Conservation (phyloP, 2,797 vertebrate genomes). For the Mastacembelus armatus region DNA sequence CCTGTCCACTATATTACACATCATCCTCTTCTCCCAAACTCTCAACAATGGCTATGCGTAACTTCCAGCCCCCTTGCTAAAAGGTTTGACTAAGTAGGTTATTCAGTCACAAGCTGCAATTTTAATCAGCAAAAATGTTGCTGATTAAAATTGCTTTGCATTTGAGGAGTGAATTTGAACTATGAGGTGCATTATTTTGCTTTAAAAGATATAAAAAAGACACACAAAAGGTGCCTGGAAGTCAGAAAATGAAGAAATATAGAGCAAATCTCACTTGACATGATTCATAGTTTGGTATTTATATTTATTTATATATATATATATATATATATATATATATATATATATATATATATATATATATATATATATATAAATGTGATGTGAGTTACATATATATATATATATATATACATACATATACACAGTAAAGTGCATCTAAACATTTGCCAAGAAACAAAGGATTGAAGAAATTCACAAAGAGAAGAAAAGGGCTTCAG, state of each 20-base stretch:
- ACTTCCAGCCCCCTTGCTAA: slow-evolving; percentile 44
- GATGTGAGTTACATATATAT: too few species aligned
- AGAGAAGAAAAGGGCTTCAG: slow-evolving; percentile 27
- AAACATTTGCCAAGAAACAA: slow-evolving; percentile 57
- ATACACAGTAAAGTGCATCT: slow-evolving; percentile 65
- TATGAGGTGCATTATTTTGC: too few species aligned
- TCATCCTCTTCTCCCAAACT: slow-evolving; percentile 33
- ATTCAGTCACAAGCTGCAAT: slow-evolving; percentile 70
- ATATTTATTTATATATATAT: too few species aligned
- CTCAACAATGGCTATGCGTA: slow-evolving; percentile 38
- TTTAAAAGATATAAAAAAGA: slow-evolving; percentile 33
- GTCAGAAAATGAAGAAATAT: slow-evolving; percentile 56
- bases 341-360: too few species aligned
- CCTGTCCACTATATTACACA: slow-evolving; percentile 49
- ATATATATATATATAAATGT: too few species aligned
- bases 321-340: too few species aligned
- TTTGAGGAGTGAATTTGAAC: slow-evolving; percentile 60
- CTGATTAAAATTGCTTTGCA: slow-evolving; percentile 67
- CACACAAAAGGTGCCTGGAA: slow-evolving; percentile 64
- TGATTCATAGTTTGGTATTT: slow-evolving; percentile 61
- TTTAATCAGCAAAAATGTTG: slow-evolving; percentile 65
- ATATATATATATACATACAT: too few species aligned
- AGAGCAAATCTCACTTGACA: slow-evolving; percentile 69
- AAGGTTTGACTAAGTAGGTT: slow-evolving; percentile 65
- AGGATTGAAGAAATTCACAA: slow-evolving; percentile 21